These are phyloP conservation scores for Sycophaga agraensis DNA, from an alignment of 1,140 invertebrate genomes.

Conservation along the genomic window DNA sequence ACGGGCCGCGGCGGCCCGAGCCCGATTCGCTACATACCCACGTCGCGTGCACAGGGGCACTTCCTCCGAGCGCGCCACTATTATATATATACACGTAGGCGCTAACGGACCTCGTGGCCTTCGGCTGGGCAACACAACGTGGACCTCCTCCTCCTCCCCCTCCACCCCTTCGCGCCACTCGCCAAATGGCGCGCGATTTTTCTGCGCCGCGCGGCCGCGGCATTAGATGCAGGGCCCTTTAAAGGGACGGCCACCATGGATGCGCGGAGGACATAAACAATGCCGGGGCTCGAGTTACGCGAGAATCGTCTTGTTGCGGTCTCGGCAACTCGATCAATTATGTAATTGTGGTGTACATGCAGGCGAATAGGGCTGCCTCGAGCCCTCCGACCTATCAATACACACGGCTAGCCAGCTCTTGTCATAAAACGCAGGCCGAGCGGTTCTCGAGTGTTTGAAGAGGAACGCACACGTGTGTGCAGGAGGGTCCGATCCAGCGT, in stretches of 20 bases:
- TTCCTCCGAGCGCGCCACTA: not conserved
- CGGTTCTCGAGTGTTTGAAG: too few relatives aligned
- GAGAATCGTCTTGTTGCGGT: too few relatives aligned
- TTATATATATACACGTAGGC: not conserved
- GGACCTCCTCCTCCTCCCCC: not conserved
- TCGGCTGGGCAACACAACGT: slow-evolving; percentile 1
- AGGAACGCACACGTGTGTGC: too few relatives aligned
- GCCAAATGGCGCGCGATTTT: not conserved
- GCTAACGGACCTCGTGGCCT: not conserved
- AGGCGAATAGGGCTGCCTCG: too few relatives aligned
- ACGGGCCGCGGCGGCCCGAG: not conserved
- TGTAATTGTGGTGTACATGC: too few relatives aligned
- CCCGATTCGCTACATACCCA: too few relatives aligned
- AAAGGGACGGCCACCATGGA: slow-evolving; percentile 20
- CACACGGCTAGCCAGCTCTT: too few relatives aligned
- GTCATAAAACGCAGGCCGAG: too few relatives aligned
- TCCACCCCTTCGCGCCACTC: too few relatives aligned
- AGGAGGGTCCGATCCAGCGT: too few relatives aligned
- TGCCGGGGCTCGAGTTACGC: too few relatives aligned
- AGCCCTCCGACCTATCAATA: too few relatives aligned
- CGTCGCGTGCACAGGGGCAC: not conserved
- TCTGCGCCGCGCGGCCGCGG: not conserved
- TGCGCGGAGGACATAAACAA: not conserved
- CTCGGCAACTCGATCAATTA: not conserved
- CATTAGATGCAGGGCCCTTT: not conserved